Percentiles rank a stretch among this genome's conserved stretches.
These are phyloP conservation scores for Odobenus rosmarus DNA, from an alignment of 2,113 vertebrate species.

Conservation along the genomic window DNA sequence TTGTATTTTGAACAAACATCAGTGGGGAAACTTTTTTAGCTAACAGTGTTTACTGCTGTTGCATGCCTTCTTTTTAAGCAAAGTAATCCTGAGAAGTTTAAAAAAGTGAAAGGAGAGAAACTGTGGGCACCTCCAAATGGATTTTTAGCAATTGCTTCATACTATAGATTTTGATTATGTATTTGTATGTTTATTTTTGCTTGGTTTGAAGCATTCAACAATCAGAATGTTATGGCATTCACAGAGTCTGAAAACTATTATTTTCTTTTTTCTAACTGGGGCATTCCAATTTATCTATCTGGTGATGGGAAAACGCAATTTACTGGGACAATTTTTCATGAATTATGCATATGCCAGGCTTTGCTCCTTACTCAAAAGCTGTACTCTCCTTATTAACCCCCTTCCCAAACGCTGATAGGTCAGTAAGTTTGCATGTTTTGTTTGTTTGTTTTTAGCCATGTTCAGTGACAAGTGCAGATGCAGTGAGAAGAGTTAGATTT, in stretches of 20 bases:
- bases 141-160: not conserved
- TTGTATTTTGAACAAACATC: not conserved
- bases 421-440: not conserved
- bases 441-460: not conserved
- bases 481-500: not conserved
- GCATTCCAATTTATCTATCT: not conserved
- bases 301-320: slow-evolving; percentile 15
- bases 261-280: not conserved
- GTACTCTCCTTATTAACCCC: not conserved
- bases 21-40: not conserved
- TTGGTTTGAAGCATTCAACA: not conserved
- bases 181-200: not conserved
- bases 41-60: not conserved
- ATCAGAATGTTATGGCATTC: not conserved
- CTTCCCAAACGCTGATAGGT: not conserved
- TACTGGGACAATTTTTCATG: not conserved
- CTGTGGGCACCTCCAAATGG: not conserved
- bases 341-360: not conserved
- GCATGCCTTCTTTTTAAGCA: not conserved
- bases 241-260: not conserved
- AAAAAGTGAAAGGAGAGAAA: not conserved
- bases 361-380: not conserved
- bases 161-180: not conserved
- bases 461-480: not conserved
- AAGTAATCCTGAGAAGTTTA: not conserved